Evolutionary conservation across 2,888 invertebrate genomes (phyloP), one percentile per base, ranked within the genome.

Genomic region (Tanypteryx hageni): DNA sequence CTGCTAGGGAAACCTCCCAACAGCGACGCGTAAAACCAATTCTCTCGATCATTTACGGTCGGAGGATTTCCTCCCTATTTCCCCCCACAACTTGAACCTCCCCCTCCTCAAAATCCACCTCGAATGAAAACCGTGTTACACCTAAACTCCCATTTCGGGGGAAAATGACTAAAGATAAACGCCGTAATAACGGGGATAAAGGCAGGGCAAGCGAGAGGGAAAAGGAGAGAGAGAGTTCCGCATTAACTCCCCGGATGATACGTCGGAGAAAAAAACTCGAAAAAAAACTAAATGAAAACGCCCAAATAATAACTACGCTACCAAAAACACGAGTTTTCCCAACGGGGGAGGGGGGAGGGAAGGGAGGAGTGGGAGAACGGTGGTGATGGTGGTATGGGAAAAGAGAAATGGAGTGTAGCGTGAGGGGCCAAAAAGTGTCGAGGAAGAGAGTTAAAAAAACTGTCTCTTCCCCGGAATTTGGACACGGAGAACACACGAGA

Each of bases 11-110:
- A 68, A 68, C 68, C 68, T 68, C 18, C 68, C 8, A 68, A 68
- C 68, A 22, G 76, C 9, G 76, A 76, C 76, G 76, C 76, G 22
- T 76, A 76, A 76, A 76, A 76, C 76, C 76, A 27, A 68, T 68
- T 68, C 68, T 18, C 22, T 9, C 76, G 76, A 76, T 76, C 76
- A 76, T 76, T 76, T 76, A 27, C 76, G 76, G 11, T 27, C 76
- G 76, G 16, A 14, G 16, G n/a, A 16, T 16, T 7, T 14, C n/a
- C 68, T 7, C 18, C 9, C 68, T 18, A 68, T n/a, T 18, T 68
- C 68, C 68, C 68, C 44, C 44, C 1, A 44, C 44, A 44, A 44
- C 44, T 5, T 44, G 13, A 68, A 16, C n/a, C n/a, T n/a, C 68
- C 1, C 44, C 44, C 44, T 44, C 44, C 44, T 5, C 2, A 68